Conservation (phyloP, 2,888 invertebrate genomes). For the Epistrophe grossulariae region DNA sequence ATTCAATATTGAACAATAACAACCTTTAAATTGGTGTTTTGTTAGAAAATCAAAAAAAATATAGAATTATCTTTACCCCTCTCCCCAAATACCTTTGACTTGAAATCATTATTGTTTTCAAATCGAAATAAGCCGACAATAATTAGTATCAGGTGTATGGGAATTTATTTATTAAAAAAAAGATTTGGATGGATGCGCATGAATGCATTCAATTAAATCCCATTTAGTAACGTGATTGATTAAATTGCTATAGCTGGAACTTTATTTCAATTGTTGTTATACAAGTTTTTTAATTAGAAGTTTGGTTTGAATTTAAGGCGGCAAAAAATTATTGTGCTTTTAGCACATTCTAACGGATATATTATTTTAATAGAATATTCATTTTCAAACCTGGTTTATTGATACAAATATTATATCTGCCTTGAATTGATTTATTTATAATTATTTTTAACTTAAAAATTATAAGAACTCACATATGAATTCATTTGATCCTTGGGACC, state of each 20-base stretch:
- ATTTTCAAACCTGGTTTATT: background rate
- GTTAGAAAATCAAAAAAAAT: background rate
- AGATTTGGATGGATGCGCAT: conserved; percentile 55
- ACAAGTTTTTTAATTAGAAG: conserved; percentile 34
- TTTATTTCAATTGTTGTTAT: conserved; percentile 7
- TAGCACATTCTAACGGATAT: background rate
- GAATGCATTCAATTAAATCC: conserved; percentile 33
- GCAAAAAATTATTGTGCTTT: background rate
- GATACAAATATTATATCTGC: background rate
- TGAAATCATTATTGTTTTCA: conserved; percentile 3
- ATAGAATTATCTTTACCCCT: background rate
- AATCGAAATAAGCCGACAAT: background rate
- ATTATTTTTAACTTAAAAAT: background rate
- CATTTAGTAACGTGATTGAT: conserved; percentile 32
- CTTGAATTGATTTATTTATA: background rate
- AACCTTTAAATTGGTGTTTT: too few relatives aligned
- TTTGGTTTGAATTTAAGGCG: conserved; percentile 12
- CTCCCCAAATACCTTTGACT: background rate
- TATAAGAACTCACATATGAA: conserved; percentile 83
- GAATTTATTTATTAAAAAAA: background rate
- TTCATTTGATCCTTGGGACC: conserved; percentile 86
- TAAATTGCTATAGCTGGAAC: background rate
- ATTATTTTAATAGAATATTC: background rate
- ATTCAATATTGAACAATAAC: background rate
- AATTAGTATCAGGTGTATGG: conserved; percentile 6